Evolutionary conservation across 1,140 invertebrate genomes (phyloP).

Genomic region (Aphelenchoides fujianensis): DNA sequence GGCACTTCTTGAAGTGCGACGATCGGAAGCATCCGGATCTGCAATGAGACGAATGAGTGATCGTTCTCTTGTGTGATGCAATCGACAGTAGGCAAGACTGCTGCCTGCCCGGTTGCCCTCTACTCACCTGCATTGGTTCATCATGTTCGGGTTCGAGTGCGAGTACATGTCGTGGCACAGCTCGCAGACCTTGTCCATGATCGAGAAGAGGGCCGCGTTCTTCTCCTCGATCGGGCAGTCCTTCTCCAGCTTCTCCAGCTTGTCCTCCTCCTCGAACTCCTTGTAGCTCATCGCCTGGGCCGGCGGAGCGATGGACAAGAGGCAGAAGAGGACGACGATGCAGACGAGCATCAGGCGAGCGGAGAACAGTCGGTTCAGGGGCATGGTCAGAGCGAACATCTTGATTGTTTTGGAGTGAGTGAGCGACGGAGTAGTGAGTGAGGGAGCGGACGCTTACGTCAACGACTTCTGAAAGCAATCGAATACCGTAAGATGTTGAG

Average conservation of each 20-base stretch:
- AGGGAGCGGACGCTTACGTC: neutral
- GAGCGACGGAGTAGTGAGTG: neutral
- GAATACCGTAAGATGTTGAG: too few relatives aligned
- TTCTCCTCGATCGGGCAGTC: conserved; percentile 24
- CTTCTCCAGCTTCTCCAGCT: neutral
- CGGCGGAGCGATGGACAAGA: neutral
- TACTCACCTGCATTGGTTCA: conserved; percentile 50
- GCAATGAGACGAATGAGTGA: conserved; percentile 37
- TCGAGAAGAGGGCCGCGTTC: conserved; percentile 37
- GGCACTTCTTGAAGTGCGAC: conserved; percentile 47
- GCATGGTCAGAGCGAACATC: too few relatives aligned
- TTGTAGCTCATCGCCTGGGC: neutral
- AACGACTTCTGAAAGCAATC: too few relatives aligned
- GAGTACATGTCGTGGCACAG: conserved; percentile 55
- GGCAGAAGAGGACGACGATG: neutral
- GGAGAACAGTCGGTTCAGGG: neutral
- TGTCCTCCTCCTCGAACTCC: neutral
- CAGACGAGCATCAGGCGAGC: neutral
- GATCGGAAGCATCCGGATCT: conserved; percentile 52
- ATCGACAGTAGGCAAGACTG: neutral
- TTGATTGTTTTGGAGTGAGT: too few relatives aligned
- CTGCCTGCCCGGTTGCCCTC: conserved; percentile 1
- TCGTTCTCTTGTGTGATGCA: conserved; percentile 28
- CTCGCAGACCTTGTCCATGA: conserved; percentile 55
- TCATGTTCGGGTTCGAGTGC: conserved; percentile 50